Evolutionary conservation across 2,113 vertebrate genomes (phyloP), one percentile per base, ranked within the genome.

Genomic region (Nesogale talazaci): DNA sequence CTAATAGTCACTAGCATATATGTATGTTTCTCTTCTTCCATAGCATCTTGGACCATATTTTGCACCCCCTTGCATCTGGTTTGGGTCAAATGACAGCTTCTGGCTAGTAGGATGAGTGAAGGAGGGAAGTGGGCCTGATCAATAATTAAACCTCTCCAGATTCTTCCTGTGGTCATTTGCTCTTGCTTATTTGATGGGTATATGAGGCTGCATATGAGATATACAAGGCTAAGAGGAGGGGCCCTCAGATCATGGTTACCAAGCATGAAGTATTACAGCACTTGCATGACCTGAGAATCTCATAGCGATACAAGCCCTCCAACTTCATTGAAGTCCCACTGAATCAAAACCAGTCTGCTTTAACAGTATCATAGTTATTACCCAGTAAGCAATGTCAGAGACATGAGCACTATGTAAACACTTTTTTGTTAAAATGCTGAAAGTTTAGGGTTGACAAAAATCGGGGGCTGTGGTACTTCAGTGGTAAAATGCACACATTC

Each of bases 21-120:
- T 22, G 1, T 14, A 19, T 0, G 23, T 2, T 16, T 38, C 11
- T 17, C 9, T 7, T 6, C 22, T 20, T 38, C 31, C 2, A 9
- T 52, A 22, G 34, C 1, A 25, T 75, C 56, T 5, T 72, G 29
- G 20, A 36, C n/a, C 23, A 75, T 31, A 25, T 75, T 75, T 9
- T 52, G 29, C 36, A 61, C 19, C 5, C 19, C 23, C 2, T 65
- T 85, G n/a, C 11, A 6, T 1, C 3, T 29, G 38, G 17, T 3
- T 25, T 1, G 4, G 46, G 8, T 46, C 38, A 29, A 16, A 22
- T 3, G 38, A n/a, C 10, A 59, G 31, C 46, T 57, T 31, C 34
- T 31, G 3, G 27, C 14, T 6, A 23, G 23, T 42, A 31, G 10
- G 20, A 40, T 12, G 8, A 72, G 23, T 34, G 56, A 31, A 75